Evolutionary conservation across 2,113 vertebrate genomes (phyloP), one percentile per base, ranked within the genome.

Genomic region (Plestiodon gilberti): DNA sequence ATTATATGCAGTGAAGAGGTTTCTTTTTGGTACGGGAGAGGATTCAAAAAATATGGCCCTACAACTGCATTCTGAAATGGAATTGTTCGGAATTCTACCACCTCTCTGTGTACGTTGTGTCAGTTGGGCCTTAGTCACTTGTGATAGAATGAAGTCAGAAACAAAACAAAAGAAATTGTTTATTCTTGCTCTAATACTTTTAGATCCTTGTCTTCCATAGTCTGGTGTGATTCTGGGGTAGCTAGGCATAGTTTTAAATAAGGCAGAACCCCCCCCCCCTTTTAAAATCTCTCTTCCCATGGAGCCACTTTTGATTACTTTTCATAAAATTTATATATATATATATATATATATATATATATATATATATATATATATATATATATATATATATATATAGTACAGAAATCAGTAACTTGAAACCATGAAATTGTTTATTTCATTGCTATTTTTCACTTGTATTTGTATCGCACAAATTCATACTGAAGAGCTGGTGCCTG

Each of bases 81-180:
- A 48, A 48, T 8, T 48, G 43, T 48, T 48, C 43, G 8, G 43
- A 48, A 48, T 48, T 48, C 43, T 48, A 48, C 43, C 43, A 48
- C 43, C 43, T 48, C 43, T 48, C 43, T 48, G 8, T 48, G 43
- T 48, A 48, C 8, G 8, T 48, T 4, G 43, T 48, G 43, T 48
- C 43, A 48, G 43, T 5, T 48, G 43, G 43, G 43, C 43, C 43
- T 48, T 48, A 55, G 43, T 89, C 70, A 65, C 82, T 91, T 91
- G 75, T 87, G 89, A 81, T 91, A 93, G 62, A 78, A 86, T 95
- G 93, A 92, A 92, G 83, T 95, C 90, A 93, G 84, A 88, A 81
- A 76, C 0, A 0, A 28, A 90, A 95, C 87, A 93, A 92, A n/a
- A 95, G 87, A 17, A 57, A 75, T 91, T 83, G 77, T 73, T 82